Evolutionary conservation across 2,797 vertebrate genomes (phyloP), one percentile per base, ranked within the genome.

Genomic region (Tympanoctomys barrerae): DNA sequence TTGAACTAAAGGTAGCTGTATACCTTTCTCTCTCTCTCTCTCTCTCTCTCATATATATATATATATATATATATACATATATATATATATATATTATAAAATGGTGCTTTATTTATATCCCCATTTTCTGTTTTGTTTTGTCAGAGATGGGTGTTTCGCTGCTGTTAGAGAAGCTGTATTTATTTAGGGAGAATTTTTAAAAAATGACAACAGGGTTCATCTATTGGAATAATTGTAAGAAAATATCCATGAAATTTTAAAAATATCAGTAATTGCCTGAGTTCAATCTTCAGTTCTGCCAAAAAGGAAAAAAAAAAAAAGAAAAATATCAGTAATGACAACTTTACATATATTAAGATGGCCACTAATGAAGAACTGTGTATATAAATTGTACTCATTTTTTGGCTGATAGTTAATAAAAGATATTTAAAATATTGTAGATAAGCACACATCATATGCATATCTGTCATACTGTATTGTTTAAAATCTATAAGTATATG

Each of bases 171-270:
- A 49, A 49, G 52, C 52, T 16, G 14, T 54, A 16, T 95, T 94
- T 86, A 66, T 39, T 64, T 95, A 54, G 85, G 75, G 49, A 52
- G 36, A 26, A 19, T 81, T 36, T 75, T 96, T 82, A 95, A 78
- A 97, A 96, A 95, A 95, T 96, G 92, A 96, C 89, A 95, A 61
- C 61, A 59, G 10, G 0, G 52, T 95, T 96, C 79, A 81, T 92
- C 7, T 64, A 31, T 21, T 36, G 52, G 46, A 89, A 92, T 71
- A 96, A 61, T 84, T 81, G 87, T 84, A 7, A 93, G 46, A 97
- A 59, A 92, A 87, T 94, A 95, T 77, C 46, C 33, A 90, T 86
- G 70, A 92, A 86, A 78, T 92, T 94, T 92, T 39, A 78, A 94
- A 93, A 54, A 18, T 54, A 87, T 89, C 66, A 90, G 59, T 97